Evolutionary conservation across 2,888 invertebrate species (phyloP).

Genomic region (Rhamnusium bicolor): DNA sequence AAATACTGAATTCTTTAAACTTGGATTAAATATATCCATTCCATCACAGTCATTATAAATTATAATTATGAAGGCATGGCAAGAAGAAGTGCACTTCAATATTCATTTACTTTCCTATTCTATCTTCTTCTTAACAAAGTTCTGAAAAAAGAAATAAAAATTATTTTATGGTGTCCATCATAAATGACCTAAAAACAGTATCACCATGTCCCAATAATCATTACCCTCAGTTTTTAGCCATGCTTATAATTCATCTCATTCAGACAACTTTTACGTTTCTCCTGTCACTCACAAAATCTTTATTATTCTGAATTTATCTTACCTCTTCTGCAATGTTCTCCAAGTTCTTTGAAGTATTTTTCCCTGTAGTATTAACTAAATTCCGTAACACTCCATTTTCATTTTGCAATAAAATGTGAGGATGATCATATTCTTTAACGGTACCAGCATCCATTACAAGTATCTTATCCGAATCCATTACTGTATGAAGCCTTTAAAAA

Average conservation of each 20-base stretch:
- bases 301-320: background rate
- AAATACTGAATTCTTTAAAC: conserved; percentile 30
- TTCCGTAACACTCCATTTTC: conserved; percentile 76
- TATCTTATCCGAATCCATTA: conserved; percentile 90
- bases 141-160: conserved; percentile 43
- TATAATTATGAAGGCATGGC: conserved; percentile 6
- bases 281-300: no score
- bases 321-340: conserved; percentile 61
- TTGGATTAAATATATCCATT: conserved; percentile 11
- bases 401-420: conserved; percentile 78
- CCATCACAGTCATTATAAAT: conserved; percentile 24
- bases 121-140: conserved; percentile 39
- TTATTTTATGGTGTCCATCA: no score
- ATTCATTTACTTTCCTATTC: background rate
- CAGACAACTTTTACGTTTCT: no score
- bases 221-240: no score
- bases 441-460: conserved; percentile 88
- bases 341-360: conserved; percentile 56
- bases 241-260: no score
- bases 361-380: conserved; percentile 74
- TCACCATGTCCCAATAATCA: no score
- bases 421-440: conserved; percentile 85
- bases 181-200: no score
- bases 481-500: conserved; percentile 78
- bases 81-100: conserved; percentile 10